Conservation (phyloP, 2,888 invertebrate species). For the Callosobruchus maculatus region DNA sequence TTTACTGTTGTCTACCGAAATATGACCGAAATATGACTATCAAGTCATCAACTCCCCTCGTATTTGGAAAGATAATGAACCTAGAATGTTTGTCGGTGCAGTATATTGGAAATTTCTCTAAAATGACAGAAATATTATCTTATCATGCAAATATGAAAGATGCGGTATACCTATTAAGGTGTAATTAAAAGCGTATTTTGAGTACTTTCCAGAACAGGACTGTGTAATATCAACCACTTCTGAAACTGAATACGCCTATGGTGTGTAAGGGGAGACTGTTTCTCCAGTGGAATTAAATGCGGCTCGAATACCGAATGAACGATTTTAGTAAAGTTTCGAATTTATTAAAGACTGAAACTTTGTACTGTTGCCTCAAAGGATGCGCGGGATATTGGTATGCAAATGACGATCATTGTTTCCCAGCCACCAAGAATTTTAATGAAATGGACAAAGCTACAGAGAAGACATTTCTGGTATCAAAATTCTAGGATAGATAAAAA, state of each 20-base stretch:
- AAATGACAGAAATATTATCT: too few relatives aligned
- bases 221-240: background rate
- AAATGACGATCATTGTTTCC: background rate
- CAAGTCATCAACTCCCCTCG: too few relatives aligned
- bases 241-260: background rate
- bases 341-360: background rate
- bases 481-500: background rate
- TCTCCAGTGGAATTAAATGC: background rate
- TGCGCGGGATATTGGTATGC: background rate
- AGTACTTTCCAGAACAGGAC: too few relatives aligned
- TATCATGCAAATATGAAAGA: too few relatives aligned
- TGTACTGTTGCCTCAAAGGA: background rate
- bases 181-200: too few relatives aligned
- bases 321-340: background rate
- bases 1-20: too few relatives aligned
- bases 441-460: background rate
- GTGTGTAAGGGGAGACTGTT: background rate
- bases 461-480: background rate
- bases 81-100: too few relatives aligned
- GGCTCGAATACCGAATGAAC: background rate
- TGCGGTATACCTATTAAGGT: too few relatives aligned
- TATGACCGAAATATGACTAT: too few relatives aligned
- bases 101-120: too few relatives aligned
- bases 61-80: too few relatives aligned
- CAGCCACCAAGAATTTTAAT: background rate